Evolutionary conservation across 2,797 vertebrate species (phyloP).

Genomic region (Odontamblyopus lacepedii): DNA sequence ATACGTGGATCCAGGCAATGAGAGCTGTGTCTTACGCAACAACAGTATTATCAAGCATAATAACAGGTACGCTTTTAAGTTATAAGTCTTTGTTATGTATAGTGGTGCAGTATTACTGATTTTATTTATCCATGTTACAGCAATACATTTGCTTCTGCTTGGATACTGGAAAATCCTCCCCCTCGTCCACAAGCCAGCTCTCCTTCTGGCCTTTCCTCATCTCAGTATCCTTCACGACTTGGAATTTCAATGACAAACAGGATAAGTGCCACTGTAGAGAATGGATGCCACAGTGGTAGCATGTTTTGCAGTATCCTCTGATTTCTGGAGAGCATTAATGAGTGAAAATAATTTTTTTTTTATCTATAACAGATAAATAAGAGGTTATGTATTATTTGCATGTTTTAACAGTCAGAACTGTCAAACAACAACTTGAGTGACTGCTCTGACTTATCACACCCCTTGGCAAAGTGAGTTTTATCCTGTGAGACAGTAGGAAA

Average conservation of each 20-base stretch:
- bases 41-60: conserved; percentile 83
- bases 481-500: too few relatives aligned
- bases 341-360: not conserved
- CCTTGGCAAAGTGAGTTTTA: too few relatives aligned
- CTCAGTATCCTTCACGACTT: conserved; percentile 74
- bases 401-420: not conserved
- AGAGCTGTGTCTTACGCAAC: conserved; percentile 82
- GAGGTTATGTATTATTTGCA: not conserved
- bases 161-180: conserved; percentile 86
- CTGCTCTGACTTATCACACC: too few relatives aligned
- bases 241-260: conserved; percentile 83
- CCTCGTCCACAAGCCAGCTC: conserved; percentile 82
- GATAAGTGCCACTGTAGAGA: conserved; percentile 86
- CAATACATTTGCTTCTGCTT: conserved; percentile 64
- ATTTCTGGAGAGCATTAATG: conserved; percentile 38
- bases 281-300: conserved; percentile 86
- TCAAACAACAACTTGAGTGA: not conserved
- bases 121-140: conserved; percentile 31
- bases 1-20: conserved; percentile 76
- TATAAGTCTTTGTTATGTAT: not conserved
- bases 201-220: conserved; percentile 68
- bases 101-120: not conserved
- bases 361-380: not conserved
- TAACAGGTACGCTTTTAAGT: conserved; percentile 62
- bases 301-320: conserved; percentile 88